A percentile compares a stretch with the other conserved stretches of the same genome.
phyloP scores from a whole-genome alignment of 2,113 vertebrate genomes.

The Motacilla alba region DNA sequence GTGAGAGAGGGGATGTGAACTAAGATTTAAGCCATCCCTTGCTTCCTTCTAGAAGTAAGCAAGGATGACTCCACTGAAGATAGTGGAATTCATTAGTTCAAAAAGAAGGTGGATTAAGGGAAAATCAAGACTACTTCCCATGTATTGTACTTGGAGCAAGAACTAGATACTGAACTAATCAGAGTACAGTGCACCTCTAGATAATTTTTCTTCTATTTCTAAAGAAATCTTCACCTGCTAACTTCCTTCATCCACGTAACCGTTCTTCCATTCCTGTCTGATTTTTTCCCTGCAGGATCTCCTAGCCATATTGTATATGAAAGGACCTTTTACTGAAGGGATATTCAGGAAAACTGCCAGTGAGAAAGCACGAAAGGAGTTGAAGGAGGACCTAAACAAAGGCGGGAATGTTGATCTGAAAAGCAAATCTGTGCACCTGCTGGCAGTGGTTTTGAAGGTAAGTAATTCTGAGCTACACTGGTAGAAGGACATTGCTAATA shows the following conservation, averaged over 20 bases:
- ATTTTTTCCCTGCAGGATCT: slow-evolving; percentile 77
- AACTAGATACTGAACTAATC: not conserved
- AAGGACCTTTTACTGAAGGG: slow-evolving; percentile 87
- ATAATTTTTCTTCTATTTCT: not conserved
- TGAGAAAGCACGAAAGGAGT: slow-evolving; percentile 82
- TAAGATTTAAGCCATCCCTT: not conserved
- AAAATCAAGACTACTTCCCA: not conserved
- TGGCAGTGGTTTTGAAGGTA: slow-evolving; percentile 92
- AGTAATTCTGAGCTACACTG: not conserved
- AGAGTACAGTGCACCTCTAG: not conserved
- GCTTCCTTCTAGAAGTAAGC: not conserved
- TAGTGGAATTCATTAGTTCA: not conserved
- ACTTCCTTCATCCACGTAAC: not conserved
- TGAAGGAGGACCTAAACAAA: slow-evolving; percentile 85
- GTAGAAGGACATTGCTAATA: not conserved
- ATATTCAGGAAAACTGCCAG: slow-evolving; percentile 90
- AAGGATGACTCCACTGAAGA: not conserved
- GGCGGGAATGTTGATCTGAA: slow-evolving; percentile 78
- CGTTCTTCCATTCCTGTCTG: not conserved
- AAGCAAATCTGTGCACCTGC: slow-evolving; percentile 77
- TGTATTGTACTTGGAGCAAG: not conserved
- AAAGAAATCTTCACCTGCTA: not conserved
- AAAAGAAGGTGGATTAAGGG: not conserved
- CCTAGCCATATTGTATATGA: slow-evolving; percentile 80
- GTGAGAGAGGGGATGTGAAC: not conserved